Conservation (phyloP, 2,797 vertebrate species). For the Galago senegalensis region DNA sequence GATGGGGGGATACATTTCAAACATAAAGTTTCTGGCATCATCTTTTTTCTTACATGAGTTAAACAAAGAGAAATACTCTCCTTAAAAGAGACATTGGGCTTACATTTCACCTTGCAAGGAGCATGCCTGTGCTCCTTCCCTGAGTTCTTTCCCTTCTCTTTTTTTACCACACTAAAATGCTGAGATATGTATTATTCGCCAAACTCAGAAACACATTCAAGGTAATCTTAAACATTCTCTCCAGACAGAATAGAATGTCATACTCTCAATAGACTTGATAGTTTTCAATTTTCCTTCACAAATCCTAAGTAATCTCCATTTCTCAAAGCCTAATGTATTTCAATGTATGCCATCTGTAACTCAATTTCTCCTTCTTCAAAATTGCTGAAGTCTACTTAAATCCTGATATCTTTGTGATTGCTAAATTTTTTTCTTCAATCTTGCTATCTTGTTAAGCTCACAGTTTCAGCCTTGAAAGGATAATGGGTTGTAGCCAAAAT, state of each 20-base stretch:
- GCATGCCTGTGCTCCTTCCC: background rate
- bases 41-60: constrained; percentile 5
- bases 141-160: constrained; percentile 1
- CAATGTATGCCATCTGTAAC: constrained; percentile 67
- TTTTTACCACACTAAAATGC: background rate
- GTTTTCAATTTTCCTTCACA: constrained; percentile 69
- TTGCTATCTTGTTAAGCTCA: constrained; percentile 48
- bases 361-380: constrained; percentile 68
- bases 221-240: background rate
- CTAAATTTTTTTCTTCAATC: constrained; percentile 48
- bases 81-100: background rate
- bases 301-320: constrained; percentile 53
- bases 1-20: background rate
- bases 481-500: constrained; percentile 43
- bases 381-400: constrained; percentile 66
- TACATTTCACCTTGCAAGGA: constrained; percentile 39
- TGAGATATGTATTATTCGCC: background rate
- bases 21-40: background rate
- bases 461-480: constrained; percentile 8
- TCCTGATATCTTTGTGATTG: background rate
- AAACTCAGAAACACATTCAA: background rate
- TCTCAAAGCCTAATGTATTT: constrained; percentile 67
- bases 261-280: constrained; percentile 48
- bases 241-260: background rate
- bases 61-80: background rate